Percentiles rank a stretch among this genome's conserved stretches.
These are phyloP conservation scores for Pipa parva DNA, from an alignment of 2,113 vertebrate species.

Conservation along the genomic window DNA sequence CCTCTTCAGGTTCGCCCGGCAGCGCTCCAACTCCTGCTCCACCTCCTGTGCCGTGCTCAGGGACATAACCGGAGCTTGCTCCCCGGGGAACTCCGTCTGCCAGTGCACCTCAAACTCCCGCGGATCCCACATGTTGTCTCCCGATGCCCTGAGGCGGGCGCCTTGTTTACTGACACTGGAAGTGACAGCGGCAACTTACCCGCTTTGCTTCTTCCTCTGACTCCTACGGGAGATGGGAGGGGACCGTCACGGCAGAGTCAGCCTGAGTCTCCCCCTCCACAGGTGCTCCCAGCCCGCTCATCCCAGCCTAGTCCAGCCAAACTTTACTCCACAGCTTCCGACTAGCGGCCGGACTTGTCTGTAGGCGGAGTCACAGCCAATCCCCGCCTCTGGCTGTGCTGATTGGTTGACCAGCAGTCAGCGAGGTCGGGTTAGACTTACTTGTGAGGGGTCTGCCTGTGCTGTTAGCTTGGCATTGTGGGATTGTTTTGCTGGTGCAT, in stretches of 20 bases:
- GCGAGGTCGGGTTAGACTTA: no score
- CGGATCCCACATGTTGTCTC: slow-evolving; percentile 74
- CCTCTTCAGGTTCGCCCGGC: slow-evolving; percentile 67
- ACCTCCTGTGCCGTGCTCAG: slow-evolving; percentile 71
- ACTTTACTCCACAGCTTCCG: slow-evolving; percentile 33
- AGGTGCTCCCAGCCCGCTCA: neutral
- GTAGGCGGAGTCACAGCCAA: neutral
- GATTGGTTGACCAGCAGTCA: no score
- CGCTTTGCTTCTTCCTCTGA: neutral
- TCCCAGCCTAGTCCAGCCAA: neutral
- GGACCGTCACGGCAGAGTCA: no score
- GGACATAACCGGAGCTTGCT: slow-evolving; percentile 69
- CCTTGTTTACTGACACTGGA: neutral
- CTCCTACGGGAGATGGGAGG: neutral
- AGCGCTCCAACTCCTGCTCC: slow-evolving; percentile 75
- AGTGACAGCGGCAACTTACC: neutral
- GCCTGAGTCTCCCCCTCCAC: neutral
- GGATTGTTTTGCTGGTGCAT: no score
- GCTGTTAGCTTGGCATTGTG: no score
- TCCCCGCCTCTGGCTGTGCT: neutral
- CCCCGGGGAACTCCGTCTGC: slow-evolving; percentile 80
- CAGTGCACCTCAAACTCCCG: slow-evolving; percentile 81
- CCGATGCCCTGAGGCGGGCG: neutral
- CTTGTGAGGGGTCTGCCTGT: no score
- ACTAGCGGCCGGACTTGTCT: neutral